These are phyloP conservation scores for Pedionomus torquatus DNA, from an alignment of 2,113 vertebrate species.

Conservation along the genomic window DNA sequence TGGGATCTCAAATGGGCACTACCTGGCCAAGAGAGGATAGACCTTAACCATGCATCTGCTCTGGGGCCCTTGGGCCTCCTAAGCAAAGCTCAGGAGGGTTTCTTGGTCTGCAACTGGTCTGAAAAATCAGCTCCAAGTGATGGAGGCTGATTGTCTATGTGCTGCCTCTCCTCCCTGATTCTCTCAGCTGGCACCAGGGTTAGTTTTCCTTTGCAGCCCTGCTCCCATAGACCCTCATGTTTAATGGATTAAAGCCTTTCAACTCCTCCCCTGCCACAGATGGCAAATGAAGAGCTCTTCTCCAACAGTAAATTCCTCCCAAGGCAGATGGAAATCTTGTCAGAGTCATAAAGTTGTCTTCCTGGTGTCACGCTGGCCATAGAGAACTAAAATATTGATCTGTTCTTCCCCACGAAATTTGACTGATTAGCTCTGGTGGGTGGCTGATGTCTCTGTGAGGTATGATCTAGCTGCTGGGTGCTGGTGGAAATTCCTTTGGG, in stretches of 20 bases:
- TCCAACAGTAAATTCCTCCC: not conserved
- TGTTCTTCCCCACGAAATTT: not conserved
- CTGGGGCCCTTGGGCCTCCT: not conserved
- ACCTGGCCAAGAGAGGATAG: no score
- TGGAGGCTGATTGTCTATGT: not conserved
- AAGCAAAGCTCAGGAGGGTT: not conserved
- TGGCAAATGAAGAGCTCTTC: not conserved
- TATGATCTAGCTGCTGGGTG: not conserved
- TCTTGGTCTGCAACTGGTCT: not conserved
- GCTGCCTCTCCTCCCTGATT: not conserved
- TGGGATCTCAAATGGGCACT: not conserved
- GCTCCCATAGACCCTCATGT: rapidly evolving
- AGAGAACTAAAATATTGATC: not conserved
- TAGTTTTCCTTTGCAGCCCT: not conserved
- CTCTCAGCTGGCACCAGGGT: not conserved
- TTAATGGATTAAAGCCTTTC: not conserved
- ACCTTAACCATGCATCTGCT: not conserved
- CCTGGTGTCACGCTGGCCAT: not conserved
- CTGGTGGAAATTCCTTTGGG: not conserved
- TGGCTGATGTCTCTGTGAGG: not conserved
- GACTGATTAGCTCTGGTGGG: not conserved
- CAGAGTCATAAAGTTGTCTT: not conserved
- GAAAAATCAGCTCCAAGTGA: not conserved
- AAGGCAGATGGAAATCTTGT: not conserved
- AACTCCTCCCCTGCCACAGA: not conserved